Evolutionary conservation across 2,113 vertebrate genomes (phyloP).

Genomic region (Aviceda subcristata): DNA sequence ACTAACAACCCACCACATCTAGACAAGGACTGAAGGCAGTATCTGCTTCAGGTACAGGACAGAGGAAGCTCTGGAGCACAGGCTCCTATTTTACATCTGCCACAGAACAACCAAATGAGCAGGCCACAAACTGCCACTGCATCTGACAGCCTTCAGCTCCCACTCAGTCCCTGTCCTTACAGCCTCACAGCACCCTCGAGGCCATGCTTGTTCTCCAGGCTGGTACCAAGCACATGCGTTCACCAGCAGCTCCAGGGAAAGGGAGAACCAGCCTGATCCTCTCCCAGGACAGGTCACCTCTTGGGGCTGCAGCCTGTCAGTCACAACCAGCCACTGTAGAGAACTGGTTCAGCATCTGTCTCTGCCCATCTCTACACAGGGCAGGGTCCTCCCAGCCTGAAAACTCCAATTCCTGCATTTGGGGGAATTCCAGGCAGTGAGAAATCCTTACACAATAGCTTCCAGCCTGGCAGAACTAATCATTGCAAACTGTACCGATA

Average conservation of each 20-base stretch:
- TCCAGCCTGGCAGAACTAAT: background rate
- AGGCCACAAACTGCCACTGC: background rate
- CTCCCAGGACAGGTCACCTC: background rate
- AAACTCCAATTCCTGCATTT: background rate
- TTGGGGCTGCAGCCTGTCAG: background rate
- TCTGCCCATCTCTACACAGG: background rate
- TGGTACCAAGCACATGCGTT: background rate
- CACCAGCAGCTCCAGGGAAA: background rate
- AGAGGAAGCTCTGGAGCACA: background rate
- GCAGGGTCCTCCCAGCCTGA: background rate
- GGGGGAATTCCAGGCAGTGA: background rate
- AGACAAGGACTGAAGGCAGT: background rate
- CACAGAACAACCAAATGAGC: background rate
- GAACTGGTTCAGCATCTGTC: background rate
- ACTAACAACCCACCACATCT: background rate
- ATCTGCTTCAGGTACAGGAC: background rate
- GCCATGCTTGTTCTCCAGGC: fast-evolving
- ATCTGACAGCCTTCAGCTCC: background rate
- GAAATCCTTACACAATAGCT: background rate
- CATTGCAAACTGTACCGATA: background rate
- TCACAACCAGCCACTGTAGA: background rate
- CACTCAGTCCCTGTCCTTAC: background rate
- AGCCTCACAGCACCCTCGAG: background rate
- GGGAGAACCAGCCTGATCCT: background rate
- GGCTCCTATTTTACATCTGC: background rate